These are phyloP conservation scores for Lipotes vexillifer DNA, from an alignment of 2,113 vertebrate genomes.

Conservation along the genomic window DNA sequence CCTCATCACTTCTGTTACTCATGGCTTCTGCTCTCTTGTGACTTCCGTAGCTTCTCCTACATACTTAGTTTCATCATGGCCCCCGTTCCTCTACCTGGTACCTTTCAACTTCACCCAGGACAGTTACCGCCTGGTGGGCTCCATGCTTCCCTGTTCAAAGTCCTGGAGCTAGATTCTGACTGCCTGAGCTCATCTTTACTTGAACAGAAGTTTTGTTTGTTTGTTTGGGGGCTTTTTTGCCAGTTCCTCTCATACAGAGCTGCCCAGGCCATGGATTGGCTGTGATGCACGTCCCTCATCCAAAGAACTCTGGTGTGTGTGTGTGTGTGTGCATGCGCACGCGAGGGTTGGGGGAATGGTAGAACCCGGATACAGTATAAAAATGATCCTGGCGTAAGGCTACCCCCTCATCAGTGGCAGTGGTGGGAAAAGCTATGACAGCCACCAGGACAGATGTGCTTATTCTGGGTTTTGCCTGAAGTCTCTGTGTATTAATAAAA, in stretches of 20 bases:
- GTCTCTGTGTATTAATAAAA: not conserved
- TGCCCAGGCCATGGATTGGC: not conserved
- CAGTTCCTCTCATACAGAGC: not conserved
- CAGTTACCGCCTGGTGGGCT: not conserved
- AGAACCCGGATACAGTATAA: not conserved
- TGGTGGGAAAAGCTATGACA: not conserved
- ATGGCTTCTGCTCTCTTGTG: not conserved
- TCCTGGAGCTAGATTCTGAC: not conserved
- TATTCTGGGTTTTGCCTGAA: not conserved
- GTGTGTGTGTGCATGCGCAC: fast-evolving
- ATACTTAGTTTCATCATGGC: not conserved
- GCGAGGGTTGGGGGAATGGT: too few species aligned
- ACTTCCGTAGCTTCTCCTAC: not conserved
- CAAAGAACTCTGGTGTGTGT: not conserved
- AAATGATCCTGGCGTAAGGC: not conserved
- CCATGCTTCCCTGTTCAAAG: not conserved
- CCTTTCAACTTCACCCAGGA: not conserved
- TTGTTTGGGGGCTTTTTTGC: not conserved
- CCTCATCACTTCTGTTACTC: not conserved
- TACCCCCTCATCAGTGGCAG: not conserved
- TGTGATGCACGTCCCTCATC: not conserved
- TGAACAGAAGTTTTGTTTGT: not conserved
- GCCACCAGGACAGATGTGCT: not conserved
- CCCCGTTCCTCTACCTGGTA: not conserved
- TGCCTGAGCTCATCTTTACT: not conserved